A percentile compares a stretch with the other conserved stretches of the same genome.
Evolutionary conservation across 37 sponge, comb jelly and placozoan species (phyloP).

Genomic region (Tethya wilhelma): DNA sequence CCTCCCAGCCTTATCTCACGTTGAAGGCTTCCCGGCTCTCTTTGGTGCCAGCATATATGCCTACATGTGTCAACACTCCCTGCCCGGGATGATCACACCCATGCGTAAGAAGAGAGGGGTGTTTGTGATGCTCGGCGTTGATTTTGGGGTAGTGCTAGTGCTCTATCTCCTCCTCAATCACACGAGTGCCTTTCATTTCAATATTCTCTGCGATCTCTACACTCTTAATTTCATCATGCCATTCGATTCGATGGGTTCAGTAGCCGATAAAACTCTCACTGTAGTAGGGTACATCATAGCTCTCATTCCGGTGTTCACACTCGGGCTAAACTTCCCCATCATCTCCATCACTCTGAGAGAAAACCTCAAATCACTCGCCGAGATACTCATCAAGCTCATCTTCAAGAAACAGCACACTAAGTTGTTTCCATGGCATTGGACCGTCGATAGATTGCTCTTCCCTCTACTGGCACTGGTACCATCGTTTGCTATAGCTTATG

Average conservation of each 20-base stretch:
- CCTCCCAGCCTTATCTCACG: constrained; percentile 43
- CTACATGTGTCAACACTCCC: constrained; percentile 98
- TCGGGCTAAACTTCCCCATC: constrained; percentile 97
- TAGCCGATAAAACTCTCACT: constrained; percentile 15
- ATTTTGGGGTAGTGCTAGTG: constrained; percentile 62
- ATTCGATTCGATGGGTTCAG: not conserved
- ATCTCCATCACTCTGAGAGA: constrained; percentile 95
- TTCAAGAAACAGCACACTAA: not conserved
- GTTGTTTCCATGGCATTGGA: constrained; percentile 2
- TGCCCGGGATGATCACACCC: constrained; percentile 97
- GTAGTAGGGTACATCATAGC: constrained; percentile 82
- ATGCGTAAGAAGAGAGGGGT: constrained; percentile 82
- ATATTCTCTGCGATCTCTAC: constrained; percentile 73
- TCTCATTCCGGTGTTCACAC: constrained; percentile 97
- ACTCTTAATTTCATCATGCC: constrained; percentile 84
- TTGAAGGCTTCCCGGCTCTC: constrained; percentile 67
- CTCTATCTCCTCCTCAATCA: constrained; percentile 81
- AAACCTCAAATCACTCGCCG: constrained; percentile 86
- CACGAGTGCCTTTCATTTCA: constrained; percentile 80
- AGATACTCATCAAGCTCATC: constrained; percentile 29
- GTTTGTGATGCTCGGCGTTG: constrained; percentile 54
- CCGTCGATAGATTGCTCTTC: constrained; percentile 84
- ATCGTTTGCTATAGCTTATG: constrained; percentile 80
- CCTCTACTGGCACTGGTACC: constrained; percentile 86
- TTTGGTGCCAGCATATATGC: constrained; percentile 92